Evolutionary conservation across 2,797 vertebrate species (phyloP).

Genomic region (Valencia hispanica): DNA sequence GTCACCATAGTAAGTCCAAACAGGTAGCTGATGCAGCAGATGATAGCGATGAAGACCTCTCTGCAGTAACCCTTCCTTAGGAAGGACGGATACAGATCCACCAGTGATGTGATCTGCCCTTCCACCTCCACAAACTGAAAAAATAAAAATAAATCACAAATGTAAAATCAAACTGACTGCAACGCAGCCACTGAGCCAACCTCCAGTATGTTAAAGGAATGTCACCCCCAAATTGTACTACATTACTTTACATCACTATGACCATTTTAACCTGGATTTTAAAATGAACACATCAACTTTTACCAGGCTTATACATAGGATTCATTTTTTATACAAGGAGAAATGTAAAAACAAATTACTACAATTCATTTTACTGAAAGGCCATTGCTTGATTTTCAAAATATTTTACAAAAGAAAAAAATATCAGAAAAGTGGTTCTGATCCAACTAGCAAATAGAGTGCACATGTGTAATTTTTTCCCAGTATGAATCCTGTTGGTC

Average conservation of each 20-base stretch:
- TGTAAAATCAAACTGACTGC: not conserved
- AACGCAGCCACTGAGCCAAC: not conserved
- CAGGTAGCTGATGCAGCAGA: slow-evolving; percentile 98
- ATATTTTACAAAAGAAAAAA: not conserved
- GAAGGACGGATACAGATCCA: slow-evolving; percentile 99
- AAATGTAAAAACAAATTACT: not conserved
- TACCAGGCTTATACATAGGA: not conserved
- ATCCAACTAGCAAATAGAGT: too few relatives aligned
- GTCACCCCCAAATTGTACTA: not conserved
- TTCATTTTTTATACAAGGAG: not conserved
- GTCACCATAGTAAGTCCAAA: slow-evolving; percentile 99
- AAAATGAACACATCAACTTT: not conserved
- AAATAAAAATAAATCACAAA: slow-evolving; percentile 6
- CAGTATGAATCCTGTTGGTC: too few relatives aligned
- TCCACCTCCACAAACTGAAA: slow-evolving; percentile 99
- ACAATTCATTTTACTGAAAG: not conserved
- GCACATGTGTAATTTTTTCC: too few relatives aligned
- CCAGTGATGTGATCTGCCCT: slow-evolving; percentile 99
- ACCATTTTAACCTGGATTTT: not conserved
- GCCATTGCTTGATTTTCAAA: not conserved
- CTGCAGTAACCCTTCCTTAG: slow-evolving; percentile 99
- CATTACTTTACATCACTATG: not conserved
- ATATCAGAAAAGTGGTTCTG: too few relatives aligned
- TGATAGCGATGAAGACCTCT: slow-evolving; percentile 98
- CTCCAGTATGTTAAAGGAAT: not conserved